These are phyloP conservation scores for Drosophila insularis DNA, from an alignment of 1,140 invertebrate genomes.

Conservation along the genomic window DNA sequence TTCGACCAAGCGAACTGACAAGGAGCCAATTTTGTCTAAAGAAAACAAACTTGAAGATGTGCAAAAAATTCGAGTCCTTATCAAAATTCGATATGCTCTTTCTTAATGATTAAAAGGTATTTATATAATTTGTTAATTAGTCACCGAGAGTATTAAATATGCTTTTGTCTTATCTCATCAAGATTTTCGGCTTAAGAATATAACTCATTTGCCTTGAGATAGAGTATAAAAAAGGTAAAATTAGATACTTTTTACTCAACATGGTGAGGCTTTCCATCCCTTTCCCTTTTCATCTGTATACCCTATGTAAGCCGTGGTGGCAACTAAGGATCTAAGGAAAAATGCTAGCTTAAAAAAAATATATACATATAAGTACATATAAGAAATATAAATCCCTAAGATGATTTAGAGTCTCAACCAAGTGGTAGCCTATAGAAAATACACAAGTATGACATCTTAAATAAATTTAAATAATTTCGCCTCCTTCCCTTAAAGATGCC, in stretches of 20 bases:
- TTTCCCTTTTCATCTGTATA: neutral
- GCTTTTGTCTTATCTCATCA: too few species aligned
- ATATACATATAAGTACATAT: neutral
- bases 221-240: constrained; percentile 61
- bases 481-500: too few species aligned
- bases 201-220: neutral
- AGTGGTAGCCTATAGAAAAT: neutral
- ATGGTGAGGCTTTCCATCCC: constrained; percentile 19
- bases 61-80: too few species aligned
- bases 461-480: too few species aligned
- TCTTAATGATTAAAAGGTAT: too few species aligned
- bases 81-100: too few species aligned
- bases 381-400: neutral
- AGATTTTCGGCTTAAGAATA: constrained; percentile 19
- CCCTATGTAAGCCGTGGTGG: neutral
- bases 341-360: neutral
- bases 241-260: constrained; percentile 62
- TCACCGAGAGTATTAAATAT: too few species aligned
- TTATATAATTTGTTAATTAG: too few species aligned
- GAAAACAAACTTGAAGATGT: neutral
- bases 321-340: neutral
- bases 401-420: neutral
- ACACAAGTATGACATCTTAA: neutral
- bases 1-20: constrained; percentile 12
- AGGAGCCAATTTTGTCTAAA: constrained; percentile 50